Conservation (phyloP, 2,888 invertebrate genomes). For the Drymonia ruficornis region DNA sequence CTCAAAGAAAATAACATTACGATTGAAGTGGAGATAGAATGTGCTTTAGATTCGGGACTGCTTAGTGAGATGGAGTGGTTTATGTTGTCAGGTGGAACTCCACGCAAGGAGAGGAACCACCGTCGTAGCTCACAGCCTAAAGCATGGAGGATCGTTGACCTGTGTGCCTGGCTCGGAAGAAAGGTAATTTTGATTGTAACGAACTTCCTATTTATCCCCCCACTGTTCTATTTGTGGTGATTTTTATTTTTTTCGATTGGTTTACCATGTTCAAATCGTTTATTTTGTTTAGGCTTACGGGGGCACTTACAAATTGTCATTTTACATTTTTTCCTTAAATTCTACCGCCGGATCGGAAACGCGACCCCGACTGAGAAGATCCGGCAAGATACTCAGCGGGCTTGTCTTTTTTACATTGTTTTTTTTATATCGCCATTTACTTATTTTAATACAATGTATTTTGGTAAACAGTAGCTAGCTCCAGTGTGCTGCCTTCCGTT, state of each 20-base stretch:
- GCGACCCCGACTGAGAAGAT: too few relatives aligned
- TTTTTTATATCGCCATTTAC: too few relatives aligned
- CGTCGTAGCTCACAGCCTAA: conserved; percentile 59
- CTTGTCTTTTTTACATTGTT: too few relatives aligned
- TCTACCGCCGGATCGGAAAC: too few relatives aligned
- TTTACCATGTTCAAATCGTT: too few relatives aligned
- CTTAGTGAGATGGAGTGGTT: conserved; percentile 72
- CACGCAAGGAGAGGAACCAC: conserved; percentile 58
- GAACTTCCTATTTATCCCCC: not conserved
- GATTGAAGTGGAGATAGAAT: conserved; percentile 68
- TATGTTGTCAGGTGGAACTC: conserved; percentile 70
- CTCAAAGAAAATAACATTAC: conserved; percentile 48
- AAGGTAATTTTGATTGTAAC: conserved; percentile 54
- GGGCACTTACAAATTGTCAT: too few relatives aligned
- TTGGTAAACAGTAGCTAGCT: too few relatives aligned
- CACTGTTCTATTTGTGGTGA: not conserved
- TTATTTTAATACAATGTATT: too few relatives aligned
- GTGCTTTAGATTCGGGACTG: conserved; percentile 55
- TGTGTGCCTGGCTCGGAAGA: conserved; percentile 76
- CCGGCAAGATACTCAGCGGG: too few relatives aligned
- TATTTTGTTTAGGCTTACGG: too few relatives aligned
- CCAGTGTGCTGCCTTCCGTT: too few relatives aligned
- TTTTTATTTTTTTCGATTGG: not conserved
- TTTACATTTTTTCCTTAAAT: too few relatives aligned
- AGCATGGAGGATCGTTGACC: conserved; percentile 67